Percentiles rank a stretch among this genome's conserved stretches.
Conservation (phyloP, 2,797 vertebrate species). For the Acanthiza pusilla region DNA sequence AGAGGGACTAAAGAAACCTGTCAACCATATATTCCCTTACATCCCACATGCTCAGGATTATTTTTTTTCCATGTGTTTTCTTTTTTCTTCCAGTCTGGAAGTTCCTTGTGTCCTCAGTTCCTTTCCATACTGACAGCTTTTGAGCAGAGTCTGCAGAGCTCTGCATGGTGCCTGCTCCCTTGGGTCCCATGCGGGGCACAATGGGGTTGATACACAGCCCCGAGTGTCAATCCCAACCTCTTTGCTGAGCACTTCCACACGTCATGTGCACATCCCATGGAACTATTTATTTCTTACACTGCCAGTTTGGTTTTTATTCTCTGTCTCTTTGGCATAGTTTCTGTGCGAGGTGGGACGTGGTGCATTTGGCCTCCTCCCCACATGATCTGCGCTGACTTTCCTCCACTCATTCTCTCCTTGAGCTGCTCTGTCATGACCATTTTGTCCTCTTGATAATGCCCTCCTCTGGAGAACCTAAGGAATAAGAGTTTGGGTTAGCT, state of each 20-base stretch:
- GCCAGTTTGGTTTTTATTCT: not conserved
- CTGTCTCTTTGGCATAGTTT: not conserved
- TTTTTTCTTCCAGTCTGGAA: not conserved
- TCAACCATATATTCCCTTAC: not conserved
- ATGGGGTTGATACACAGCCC: not conserved
- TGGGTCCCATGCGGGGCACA: fast-evolving
- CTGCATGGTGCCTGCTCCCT: not conserved
- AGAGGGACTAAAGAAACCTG: not conserved
- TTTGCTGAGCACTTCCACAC: not conserved
- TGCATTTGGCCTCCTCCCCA: not conserved
- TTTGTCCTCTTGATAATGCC: not conserved
- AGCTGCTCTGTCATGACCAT: not conserved
- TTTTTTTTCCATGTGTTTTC: not conserved
- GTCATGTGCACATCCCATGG: not conserved
- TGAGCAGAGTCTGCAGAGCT: not conserved
- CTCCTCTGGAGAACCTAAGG: not conserved
- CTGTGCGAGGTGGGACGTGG: fast-evolving
- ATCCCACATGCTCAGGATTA: not conserved
- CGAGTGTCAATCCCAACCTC: fast-evolving
- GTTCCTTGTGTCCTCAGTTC: not conserved
- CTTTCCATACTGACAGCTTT: not conserved
- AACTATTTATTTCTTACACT: not conserved
- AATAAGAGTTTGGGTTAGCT: not conserved
- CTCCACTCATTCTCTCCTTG: not conserved
- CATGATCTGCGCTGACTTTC: fast-evolving